Base-by-base conservation (phyloP, 2,888 invertebrate species). In the Tenthredo amoena region DNA sequence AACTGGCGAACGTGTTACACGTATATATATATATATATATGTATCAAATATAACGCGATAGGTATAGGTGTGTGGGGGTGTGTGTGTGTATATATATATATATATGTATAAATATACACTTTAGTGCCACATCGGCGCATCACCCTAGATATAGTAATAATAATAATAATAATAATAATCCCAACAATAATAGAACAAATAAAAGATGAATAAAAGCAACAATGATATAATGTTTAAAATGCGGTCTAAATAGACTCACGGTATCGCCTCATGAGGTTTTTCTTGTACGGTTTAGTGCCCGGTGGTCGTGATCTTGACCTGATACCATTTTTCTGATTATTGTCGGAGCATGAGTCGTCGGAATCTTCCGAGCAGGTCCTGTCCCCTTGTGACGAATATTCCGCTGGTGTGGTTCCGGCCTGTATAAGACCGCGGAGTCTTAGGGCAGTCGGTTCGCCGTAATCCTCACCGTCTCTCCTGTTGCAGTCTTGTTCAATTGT, bases 231-330 rank as follows among this genome's bases (percentile, higher is more conserved):
- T 43, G 10, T 43, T 10, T 10, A 43, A 21, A n/a, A 72, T 40
- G 40, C 15, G 40, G 26, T 68, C 34, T 31, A 43, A 50, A 21
- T n/a, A 37, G 86, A 97, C 98, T 98, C 96, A 98, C 98, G 96
- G 95, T 98, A 98, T 96, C 98, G 95, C 95, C 97, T 97, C 96
- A 98, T 98, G 91, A 98, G 96, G 92, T 96, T 97, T 94, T 98
- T 98, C 95, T 98, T 98, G 95, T 98, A 98, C 79, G 98, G 95
- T 90, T 95, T 95, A 88, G 93, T 93, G 79, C 93, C 93, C 31
- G 93, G 93, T 37, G 92, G 92, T 85, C 93, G 89, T 65, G 92
- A 90, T 74, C 97, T 92, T 90, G 95, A 95, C 87, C 95, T 95
- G 86, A 88, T 86, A 68, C 83, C 87, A 87, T 94, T 95, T 95